phyloP scores from a whole-genome alignment of 2,888 invertebrate species.

The Neelides folsomi region DNA sequence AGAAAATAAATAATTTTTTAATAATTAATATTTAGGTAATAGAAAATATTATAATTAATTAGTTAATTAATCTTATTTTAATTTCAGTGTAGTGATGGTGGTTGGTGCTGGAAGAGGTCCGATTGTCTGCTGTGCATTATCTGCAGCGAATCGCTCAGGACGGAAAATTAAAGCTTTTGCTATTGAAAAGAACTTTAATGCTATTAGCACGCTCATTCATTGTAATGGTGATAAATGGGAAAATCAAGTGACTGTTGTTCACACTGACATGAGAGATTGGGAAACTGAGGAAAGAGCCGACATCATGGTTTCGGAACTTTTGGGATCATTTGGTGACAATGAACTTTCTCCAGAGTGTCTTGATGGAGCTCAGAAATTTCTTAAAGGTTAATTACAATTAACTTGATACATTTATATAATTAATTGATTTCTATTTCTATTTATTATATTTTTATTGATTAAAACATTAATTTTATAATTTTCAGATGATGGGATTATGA shows the following conservation, averaged over 20 bases:
- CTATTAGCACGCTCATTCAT: conserved; percentile 55
- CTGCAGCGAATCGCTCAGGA: conserved; percentile 58
- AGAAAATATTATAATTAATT: not conserved
- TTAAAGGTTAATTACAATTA: conserved; percentile 46
- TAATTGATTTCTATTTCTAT: too few species aligned
- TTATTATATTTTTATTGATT: not conserved
- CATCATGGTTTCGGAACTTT: conserved; percentile 84
- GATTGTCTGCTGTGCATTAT: conserved; percentile 72
- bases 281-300: conserved; percentile 75
- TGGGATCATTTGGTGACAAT: conserved; percentile 97
- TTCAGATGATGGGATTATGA: conserved; percentile 71
- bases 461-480: conserved; percentile 10
- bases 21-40: not conserved
- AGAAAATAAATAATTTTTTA: not conserved
- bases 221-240: conserved; percentile 25
- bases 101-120: conserved; percentile 93
- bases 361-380: conserved; percentile 77
- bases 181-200: conserved; percentile 96
- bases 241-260: conserved; percentile 64
- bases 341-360: conserved; percentile 96
- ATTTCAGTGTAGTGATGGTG: conserved; percentile 57
- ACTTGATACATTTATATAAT: too few species aligned
- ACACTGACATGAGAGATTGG: conserved; percentile 75
- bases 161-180: conserved; percentile 73
- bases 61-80: conserved; percentile 4